phyloP scores from a whole-genome alignment of 2,113 vertebrate species.

The Piprites chloris region DNA sequence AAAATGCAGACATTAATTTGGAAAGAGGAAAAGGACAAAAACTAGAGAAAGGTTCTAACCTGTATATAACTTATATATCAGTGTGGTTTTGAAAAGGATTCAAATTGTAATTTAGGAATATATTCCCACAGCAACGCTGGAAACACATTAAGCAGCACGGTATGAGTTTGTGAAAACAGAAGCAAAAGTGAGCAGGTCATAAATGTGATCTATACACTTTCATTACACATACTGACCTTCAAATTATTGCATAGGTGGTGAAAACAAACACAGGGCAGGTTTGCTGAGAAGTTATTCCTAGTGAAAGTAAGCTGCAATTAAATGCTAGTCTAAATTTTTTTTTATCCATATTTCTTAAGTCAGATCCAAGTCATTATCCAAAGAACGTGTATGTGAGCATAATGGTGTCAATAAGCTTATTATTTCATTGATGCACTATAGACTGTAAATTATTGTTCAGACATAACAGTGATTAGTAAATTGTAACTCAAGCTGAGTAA shows the following conservation, averaged over 20 bases:
- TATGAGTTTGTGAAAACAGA: neutral
- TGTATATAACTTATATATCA: neutral
- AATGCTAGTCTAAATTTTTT: neutral
- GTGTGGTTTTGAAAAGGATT: neutral
- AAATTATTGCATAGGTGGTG: neutral
- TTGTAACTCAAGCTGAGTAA: neutral
- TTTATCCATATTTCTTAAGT: neutral
- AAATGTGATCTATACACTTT: neutral
- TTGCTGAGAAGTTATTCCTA: neutral
- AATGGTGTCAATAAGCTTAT: neutral
- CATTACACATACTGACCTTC: neutral
- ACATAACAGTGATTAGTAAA: neutral
- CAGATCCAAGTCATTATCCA: neutral
- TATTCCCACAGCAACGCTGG: neutral
- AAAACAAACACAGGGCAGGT: neutral
- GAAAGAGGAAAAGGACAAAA: neutral
- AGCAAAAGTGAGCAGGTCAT: neutral
- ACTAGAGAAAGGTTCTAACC: neutral
- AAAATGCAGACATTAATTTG: neutral
- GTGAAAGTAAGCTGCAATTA: neutral
- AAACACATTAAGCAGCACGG: neutral
- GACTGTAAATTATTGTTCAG: neutral
- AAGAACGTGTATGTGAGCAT: neutral
- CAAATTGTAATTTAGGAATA: neutral
- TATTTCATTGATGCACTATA: neutral